These are phyloP conservation scores for Solea senegalensis DNA, from an alignment of 2,113 vertebrate species.

Conservation along the genomic window DNA sequence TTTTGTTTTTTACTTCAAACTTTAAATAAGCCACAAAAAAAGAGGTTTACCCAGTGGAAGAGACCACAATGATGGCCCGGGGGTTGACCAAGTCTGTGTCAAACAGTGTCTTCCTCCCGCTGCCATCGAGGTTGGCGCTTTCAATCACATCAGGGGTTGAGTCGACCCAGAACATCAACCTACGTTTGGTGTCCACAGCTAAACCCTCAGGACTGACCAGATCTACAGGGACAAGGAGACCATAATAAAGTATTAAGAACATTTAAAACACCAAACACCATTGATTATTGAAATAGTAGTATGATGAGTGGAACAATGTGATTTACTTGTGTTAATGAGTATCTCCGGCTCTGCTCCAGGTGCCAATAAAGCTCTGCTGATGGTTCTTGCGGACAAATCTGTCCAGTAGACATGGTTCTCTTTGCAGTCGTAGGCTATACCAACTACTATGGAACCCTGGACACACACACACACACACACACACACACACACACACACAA, in stretches of 20 bases:
- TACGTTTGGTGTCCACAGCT: slow-evolving; percentile 86
- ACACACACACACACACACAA: too few species aligned
- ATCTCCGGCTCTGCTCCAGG: slow-evolving; percentile 90
- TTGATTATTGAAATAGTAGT: not conserved
- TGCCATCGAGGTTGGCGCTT: slow-evolving; percentile 87
- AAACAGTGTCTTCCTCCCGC: slow-evolving; percentile 85
- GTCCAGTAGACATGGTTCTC: slow-evolving; percentile 95
- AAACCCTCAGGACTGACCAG: slow-evolving; percentile 94
- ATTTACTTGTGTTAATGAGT: slow-evolving; percentile 87
- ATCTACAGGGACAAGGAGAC: slow-evolving; percentile 74
- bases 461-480: slow-evolving; percentile 5
- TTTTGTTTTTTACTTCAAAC: not conserved
- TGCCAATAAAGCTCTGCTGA: slow-evolving; percentile 86
- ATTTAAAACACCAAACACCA: not conserved
- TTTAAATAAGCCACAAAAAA: not conserved
- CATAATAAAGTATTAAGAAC: not conserved
- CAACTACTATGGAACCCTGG: slow-evolving; percentile 96
- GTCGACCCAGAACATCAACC: slow-evolving; percentile 95
- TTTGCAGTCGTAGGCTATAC: slow-evolving; percentile 91
- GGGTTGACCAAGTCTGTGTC: slow-evolving; percentile 92
- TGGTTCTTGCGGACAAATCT: slow-evolving; percentile 89
- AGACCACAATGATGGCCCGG: slow-evolving; percentile 92
- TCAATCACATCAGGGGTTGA: slow-evolving; percentile 92
- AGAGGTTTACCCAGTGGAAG: slow-evolving; percentile 85
- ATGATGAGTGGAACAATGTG: not conserved